Evolutionary conservation across 2,113 vertebrate genomes (phyloP).

Genomic region (Chinchilla lanigera): DNA sequence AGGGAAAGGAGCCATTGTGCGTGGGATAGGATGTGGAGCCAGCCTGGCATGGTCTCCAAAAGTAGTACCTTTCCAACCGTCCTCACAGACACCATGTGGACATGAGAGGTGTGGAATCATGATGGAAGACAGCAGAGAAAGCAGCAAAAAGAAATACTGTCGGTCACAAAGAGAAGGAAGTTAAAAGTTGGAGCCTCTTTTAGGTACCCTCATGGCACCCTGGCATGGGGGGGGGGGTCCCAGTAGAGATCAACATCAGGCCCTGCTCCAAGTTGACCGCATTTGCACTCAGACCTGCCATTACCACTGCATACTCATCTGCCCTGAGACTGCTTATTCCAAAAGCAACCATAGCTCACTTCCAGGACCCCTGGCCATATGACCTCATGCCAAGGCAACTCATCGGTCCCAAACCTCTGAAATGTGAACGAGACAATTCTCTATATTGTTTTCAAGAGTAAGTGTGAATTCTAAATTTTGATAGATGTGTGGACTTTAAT

Average conservation of each 20-base stretch:
- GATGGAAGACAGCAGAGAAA: not conserved
- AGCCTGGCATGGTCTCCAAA: constrained; percentile 14
- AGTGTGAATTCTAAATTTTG: not conserved
- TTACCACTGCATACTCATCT: not conserved
- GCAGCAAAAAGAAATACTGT: not conserved
- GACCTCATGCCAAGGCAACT: not conserved
- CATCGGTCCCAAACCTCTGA: not conserved
- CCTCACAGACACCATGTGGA: constrained; percentile 11
- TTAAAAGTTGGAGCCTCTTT: not conserved
- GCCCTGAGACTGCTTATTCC: not conserved
- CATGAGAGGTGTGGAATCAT: not conserved
- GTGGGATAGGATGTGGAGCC: not conserved
- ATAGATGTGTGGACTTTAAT: not conserved
- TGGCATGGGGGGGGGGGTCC: not conserved
- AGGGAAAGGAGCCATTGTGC: constrained; percentile 44
- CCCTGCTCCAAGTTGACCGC: not conserved
- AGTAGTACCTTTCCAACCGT: not conserved
- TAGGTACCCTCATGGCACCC: not conserved
- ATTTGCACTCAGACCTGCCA: not conserved
- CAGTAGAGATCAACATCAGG: not conserved
- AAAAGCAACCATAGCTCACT: not conserved
- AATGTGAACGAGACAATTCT: not conserved
- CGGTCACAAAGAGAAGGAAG: not conserved
- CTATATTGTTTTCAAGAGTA: not conserved
- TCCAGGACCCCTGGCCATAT: not conserved